Base-by-base conservation (phyloP, 1,140 invertebrate genomes). In the Listronotus bonariensis region DNA sequence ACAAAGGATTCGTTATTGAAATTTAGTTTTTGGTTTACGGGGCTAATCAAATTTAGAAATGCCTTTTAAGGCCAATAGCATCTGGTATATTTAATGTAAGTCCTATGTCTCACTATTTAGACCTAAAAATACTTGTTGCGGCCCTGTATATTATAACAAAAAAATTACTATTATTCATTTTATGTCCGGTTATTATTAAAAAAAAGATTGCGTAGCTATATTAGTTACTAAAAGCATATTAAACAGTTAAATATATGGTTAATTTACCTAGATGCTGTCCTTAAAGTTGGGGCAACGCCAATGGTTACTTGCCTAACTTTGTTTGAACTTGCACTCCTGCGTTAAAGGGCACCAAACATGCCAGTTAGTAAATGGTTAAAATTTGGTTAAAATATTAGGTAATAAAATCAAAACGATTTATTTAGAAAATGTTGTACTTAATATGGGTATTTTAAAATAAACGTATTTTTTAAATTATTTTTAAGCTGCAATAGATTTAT, bases 191-290 rank as follows among this genome's bases (percentile, higher is more conserved):
- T 3, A 26, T 3, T 26, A 48, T 48, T 48, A 68, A 34, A 42
- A 51, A 63, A 18, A 53, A 26, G 3, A 0, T 36, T 14, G 49
- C 31, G 10, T 10, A 34, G 8, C 34, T 52, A 52, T 52, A 32
- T 36, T 42, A 67, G 40, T 55, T 34, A 45, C 42, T 60, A 53
- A 51, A 68, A 68, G 45, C 58, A 49, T 65, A 62, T 63, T 64
- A 71, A n/a, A n/a, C 17, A 68, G 70, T 61, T 46, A 36, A 63
- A 58, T 46, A 41, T 46, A 31, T 43, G 38, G 68, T 69, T 67
- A 68, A 63, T 43, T 78, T 77, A 79, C 77, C 76, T 77, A 77
- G 76, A 75, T 54, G 77, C 72, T 40, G 76, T 79, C 76, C 77
- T 68, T 67, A 79, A 68, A 54, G 65, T 75, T 53, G 77, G 77